These are phyloP conservation scores for Elymnias hypermnestra DNA, from an alignment of 1,140 invertebrate genomes.

Conservation along the genomic window DNA sequence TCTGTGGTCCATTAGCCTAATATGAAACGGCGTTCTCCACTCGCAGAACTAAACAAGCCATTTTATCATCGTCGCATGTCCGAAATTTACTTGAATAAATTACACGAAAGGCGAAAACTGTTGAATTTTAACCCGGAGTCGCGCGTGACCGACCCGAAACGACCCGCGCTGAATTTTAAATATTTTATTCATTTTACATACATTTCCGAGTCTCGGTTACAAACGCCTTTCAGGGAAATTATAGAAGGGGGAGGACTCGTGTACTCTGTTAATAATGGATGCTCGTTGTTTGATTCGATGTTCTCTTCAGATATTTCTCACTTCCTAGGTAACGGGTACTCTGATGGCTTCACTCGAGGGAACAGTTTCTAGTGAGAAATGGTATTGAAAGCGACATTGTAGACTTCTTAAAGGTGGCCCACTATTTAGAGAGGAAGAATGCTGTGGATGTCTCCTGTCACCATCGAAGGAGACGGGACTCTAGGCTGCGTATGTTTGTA, in stretches of 20 bases:
- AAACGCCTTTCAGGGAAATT: conserved; percentile 12
- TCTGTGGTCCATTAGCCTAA: conserved; percentile 27
- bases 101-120: conserved; percentile 49
- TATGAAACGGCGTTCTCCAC: conserved; percentile 28
- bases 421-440: too few relatives aligned
- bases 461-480: too few relatives aligned
- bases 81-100: conserved; percentile 62
- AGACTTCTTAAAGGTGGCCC: too few relatives aligned
- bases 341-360: too few relatives aligned
- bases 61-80: conserved; percentile 48
- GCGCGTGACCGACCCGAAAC: conserved; percentile 40
- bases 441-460: too few relatives aligned
- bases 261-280: conserved; percentile 4
- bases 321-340: not conserved
- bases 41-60: conserved; percentile 36
- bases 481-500: too few relatives aligned
- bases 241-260: conserved; percentile 6
- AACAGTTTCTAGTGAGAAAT: too few relatives aligned
- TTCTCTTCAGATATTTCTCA: not conserved
- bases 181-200: conserved; percentile 34
- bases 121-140: conserved; percentile 57
- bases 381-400: too few relatives aligned
- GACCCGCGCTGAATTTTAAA: conserved; percentile 41
- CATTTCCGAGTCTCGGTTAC: conserved; percentile 12
- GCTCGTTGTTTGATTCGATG: not conserved